These are phyloP conservation scores for Himalopsyche phryganea DNA, from an alignment of 1,140 invertebrate species.

Conservation along the genomic window DNA sequence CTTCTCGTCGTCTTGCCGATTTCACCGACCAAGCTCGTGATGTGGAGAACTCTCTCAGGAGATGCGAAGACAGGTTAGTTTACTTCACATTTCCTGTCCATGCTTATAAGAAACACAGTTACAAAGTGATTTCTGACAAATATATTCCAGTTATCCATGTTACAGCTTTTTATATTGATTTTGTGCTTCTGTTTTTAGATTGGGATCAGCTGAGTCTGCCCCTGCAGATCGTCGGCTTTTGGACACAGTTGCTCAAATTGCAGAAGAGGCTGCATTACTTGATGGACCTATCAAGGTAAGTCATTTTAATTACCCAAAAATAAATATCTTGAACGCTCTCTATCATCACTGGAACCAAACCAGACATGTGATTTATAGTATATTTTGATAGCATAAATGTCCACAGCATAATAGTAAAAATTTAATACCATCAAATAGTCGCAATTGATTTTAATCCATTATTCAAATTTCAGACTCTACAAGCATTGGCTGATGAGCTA, in stretches of 20 bases:
- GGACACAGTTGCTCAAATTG: constrained; percentile 29
- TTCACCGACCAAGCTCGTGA: constrained; percentile 83
- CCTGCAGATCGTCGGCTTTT: constrained; percentile 26
- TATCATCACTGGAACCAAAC: background rate
- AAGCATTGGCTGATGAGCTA: constrained; percentile 47
- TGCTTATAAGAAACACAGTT: too few species aligned
- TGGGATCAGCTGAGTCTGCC: constrained; percentile 19
- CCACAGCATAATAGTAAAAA: too few species aligned
- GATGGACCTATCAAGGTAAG: constrained; percentile 27
- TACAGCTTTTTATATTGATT: too few species aligned
- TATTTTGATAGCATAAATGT: too few species aligned
- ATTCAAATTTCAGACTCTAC: constrained; percentile 13
- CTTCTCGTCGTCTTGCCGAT: constrained; percentile 75
- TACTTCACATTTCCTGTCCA: too few species aligned
- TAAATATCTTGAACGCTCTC: too few species aligned
- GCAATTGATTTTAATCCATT: too few species aligned
- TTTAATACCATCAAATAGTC: too few species aligned
- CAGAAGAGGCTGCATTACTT: constrained; percentile 61
- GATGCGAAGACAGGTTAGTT: constrained; percentile 72
- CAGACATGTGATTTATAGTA: too few species aligned
- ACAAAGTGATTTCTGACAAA: too few species aligned
- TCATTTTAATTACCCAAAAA: background rate
- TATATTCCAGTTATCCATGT: too few species aligned
- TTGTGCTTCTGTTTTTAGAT: constrained; percentile 9
- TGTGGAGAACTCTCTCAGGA: constrained; percentile 73